Conservation (phyloP, 2,888 invertebrate genomes). For the Operophtera brumata region DNA sequence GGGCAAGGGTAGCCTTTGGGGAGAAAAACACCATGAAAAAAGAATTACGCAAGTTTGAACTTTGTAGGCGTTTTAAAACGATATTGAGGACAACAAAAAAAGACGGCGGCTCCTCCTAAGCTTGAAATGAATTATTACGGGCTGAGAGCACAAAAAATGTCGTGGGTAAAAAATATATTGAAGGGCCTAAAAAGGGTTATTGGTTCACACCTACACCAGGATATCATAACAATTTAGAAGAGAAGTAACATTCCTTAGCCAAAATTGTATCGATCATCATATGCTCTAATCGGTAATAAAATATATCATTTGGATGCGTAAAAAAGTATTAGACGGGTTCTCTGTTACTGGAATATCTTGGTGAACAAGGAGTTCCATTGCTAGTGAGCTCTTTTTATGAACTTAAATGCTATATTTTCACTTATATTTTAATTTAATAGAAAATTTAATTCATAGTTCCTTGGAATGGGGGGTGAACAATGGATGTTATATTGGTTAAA, state of each 20-base stretch:
- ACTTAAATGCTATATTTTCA: no score
- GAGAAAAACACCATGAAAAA: constrained; percentile 5
- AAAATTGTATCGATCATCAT: background rate
- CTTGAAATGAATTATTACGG: constrained; percentile 18
- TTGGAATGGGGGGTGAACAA: no score
- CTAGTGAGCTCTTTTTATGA: no score
- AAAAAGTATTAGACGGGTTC: no score
- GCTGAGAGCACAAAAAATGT: constrained; percentile 8
- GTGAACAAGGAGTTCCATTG: no score
- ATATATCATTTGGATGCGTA: no score
- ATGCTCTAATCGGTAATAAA: background rate
- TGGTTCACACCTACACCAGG: constrained; percentile 44
- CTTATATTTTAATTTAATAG: no score
- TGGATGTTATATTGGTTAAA: no score
- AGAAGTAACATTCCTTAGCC: background rate
- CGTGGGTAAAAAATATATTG: constrained; percentile 27
- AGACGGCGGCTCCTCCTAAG: constrained; percentile 7
- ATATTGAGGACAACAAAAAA: constrained; percentile 19
- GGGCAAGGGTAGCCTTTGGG: constrained; percentile 19
- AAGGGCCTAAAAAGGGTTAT: constrained; percentile 27
- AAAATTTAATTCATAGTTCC: no score
- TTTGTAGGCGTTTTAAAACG: constrained; percentile 4
- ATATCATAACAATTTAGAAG: constrained; percentile 27
- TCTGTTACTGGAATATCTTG: no score
- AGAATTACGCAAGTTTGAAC: constrained; percentile 1